Conservation (phyloP, 2,797 vertebrate species). For the Alauda arvensis region DNA sequence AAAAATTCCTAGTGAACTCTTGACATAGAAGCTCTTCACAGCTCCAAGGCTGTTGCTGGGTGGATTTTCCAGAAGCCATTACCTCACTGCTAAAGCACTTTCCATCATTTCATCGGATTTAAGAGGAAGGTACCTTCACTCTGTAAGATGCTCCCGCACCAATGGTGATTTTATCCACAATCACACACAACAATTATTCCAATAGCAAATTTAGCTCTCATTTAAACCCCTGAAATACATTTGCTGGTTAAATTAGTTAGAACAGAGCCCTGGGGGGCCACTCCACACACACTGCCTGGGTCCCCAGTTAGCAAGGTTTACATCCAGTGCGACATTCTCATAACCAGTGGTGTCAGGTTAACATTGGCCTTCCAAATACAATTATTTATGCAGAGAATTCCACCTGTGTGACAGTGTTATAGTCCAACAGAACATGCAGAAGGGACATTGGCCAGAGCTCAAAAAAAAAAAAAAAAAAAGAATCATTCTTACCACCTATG, state of each 20-base stretch:
- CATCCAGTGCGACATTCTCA: conserved; percentile 83
- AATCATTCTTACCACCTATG: conserved; percentile 85
- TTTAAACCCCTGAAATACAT: background rate
- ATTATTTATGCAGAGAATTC: conserved; percentile 62
- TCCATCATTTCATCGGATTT: background rate
- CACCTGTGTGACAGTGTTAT: conserved; percentile 52
- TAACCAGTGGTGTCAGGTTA: conserved; percentile 80
- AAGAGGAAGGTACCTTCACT: background rate
- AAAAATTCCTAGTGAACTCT: background rate
- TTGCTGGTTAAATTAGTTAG: conserved; percentile 45
- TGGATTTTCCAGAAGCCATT: conserved; percentile 5
- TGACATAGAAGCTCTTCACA: background rate
- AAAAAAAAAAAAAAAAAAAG: conserved; percentile 29
- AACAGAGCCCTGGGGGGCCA: conserved; percentile 38
- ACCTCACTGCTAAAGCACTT: conserved; percentile 28
- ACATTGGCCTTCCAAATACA: conserved; percentile 61
- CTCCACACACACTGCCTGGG: conserved; percentile 43
- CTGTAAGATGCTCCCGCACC: background rate
- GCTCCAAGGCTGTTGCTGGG: background rate
- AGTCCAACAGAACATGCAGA: conserved; percentile 65
- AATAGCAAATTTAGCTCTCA: background rate
- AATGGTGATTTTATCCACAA: background rate
- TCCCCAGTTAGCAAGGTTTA: conserved; percentile 39
- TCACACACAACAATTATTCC: background rate
- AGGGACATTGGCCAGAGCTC: conserved; percentile 67